Conservation (phyloP, 1,140 invertebrate species). For the Penaeus indicus region DNA sequence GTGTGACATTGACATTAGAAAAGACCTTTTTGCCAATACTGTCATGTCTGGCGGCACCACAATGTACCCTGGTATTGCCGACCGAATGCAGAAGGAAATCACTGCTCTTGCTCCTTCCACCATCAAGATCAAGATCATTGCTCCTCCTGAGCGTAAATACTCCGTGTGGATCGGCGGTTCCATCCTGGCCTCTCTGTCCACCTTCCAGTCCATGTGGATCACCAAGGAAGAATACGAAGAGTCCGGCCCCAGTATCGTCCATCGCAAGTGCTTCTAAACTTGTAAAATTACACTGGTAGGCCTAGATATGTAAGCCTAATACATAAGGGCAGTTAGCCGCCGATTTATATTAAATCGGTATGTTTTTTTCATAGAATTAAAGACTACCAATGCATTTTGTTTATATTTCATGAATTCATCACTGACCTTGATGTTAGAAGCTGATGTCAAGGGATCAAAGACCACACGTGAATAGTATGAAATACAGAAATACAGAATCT, state of each 20-base stretch:
- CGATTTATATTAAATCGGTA: too few species aligned
- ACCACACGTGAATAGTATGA: too few species aligned
- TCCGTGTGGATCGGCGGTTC: constrained; percentile 65
- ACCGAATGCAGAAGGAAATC: constrained; percentile 77
- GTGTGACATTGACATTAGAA: constrained; percentile 74
- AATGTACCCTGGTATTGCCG: constrained; percentile 77
- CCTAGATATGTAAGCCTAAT: too few species aligned
- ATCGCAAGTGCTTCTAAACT: constrained; percentile 76
- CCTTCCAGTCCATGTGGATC: constrained; percentile 63
- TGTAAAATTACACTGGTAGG: too few species aligned
- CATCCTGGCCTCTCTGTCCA: constrained; percentile 58
- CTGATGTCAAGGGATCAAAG: too few species aligned
- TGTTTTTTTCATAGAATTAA: too few species aligned
- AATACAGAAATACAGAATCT: too few species aligned
- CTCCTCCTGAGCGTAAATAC: constrained; percentile 61
- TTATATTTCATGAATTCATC: too few species aligned
- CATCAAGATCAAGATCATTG: constrained; percentile 76
- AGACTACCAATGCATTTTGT: too few species aligned
- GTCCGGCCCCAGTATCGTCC: constrained; percentile 72
- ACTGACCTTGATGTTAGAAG: too few species aligned
- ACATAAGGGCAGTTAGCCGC: too few species aligned
- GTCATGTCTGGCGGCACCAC: constrained; percentile 78
- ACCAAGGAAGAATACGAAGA: constrained; percentile 60
- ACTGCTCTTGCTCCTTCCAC: constrained; percentile 74
- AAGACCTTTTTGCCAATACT: constrained; percentile 87